Evolutionary conservation across 2,113 vertebrate species (phyloP).

Genomic region (Zosterops lateralis): DNA sequence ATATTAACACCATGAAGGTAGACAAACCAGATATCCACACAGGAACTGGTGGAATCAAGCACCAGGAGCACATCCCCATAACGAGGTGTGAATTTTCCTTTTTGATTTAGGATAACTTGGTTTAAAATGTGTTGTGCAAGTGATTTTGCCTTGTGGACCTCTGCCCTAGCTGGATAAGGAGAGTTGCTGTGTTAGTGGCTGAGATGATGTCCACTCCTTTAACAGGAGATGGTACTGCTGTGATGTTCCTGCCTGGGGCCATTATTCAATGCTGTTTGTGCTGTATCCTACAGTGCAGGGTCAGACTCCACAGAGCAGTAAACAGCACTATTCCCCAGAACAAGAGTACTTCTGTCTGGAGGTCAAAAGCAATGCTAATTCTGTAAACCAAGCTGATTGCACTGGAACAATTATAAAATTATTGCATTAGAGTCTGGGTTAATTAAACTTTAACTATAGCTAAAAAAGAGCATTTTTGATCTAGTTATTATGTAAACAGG

Average conservation of each 20-base stretch:
- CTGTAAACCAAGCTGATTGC: conserved; percentile 24
- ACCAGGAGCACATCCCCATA: not conserved
- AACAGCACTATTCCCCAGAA: not conserved
- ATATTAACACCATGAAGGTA: not conserved
- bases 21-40: not conserved
- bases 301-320: not conserved
- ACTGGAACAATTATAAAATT: not conserved
- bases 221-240: not conserved
- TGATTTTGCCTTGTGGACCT: not conserved
- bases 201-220: not conserved
- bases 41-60: not conserved
- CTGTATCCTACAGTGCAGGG: not conserved
- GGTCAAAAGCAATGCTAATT: not conserved
- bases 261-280: not conserved
- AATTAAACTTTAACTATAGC: not conserved
- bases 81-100: not conserved
- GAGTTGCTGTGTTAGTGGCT: not conserved
- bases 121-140: not conserved
- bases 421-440: conserved; percentile 19
- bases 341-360: not conserved
- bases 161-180: not conserved
- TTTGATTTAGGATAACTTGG: not conserved
- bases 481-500: conserved; percentile 42
- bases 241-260: not conserved
- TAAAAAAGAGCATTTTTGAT: not conserved